A percentile compares a stretch with the other conserved stretches of the same genome.
Evolutionary conservation across 1,140 invertebrate genomes (phyloP).

Genomic region (Leptinotarsa defecta): DNA sequence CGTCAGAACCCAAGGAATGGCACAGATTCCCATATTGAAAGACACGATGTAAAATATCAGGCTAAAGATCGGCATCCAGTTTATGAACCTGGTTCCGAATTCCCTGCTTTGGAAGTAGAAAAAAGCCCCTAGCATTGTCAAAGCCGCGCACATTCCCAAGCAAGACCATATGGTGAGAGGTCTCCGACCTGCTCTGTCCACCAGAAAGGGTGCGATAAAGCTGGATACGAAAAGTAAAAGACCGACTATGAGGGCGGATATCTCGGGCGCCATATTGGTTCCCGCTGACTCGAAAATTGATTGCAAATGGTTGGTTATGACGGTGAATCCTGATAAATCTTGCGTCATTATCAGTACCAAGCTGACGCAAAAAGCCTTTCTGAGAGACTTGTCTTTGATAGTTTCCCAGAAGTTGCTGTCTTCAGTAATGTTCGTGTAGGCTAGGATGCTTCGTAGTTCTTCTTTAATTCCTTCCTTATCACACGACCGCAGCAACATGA

Average conservation of each 20-base stretch:
- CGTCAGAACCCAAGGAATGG: slow-evolving; percentile 71
- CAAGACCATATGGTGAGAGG: slow-evolving; percentile 68
- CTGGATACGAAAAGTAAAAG: slow-evolving; percentile 65
- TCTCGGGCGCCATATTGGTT: slow-evolving; percentile 59
- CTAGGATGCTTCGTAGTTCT: slow-evolving; percentile 16
- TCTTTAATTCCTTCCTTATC: slow-evolving; percentile 48
- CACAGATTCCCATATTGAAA: slow-evolving; percentile 70
- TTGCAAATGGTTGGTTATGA: slow-evolving; percentile 78
- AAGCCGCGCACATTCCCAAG: slow-evolving; percentile 57
- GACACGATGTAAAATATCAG: slow-evolving; percentile 71
- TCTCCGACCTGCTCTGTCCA: slow-evolving; percentile 73
- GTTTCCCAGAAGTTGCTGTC: slow-evolving; percentile 34
- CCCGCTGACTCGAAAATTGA: slow-evolving; percentile 70
- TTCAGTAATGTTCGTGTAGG: slow-evolving; percentile 14
- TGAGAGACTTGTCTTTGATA: slow-evolving; percentile 60
- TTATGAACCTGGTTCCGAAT: slow-evolving; percentile 54
- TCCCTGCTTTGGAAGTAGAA: slow-evolving; percentile 50
- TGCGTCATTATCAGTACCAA: slow-evolving; percentile 72
- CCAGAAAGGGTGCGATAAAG: slow-evolving; percentile 63
- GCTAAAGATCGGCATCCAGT: slow-evolving; percentile 66
- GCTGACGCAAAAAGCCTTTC: slow-evolving; percentile 71
- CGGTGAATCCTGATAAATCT: slow-evolving; percentile 79
- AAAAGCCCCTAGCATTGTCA: slow-evolving; percentile 44
- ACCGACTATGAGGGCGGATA: slow-evolving; percentile 76
- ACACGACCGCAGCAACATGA: slow-evolving; percentile 66